These are phyloP conservation scores for Cryptoblepharus egeriae DNA, from an alignment of 2,797 vertebrate species.

Conservation along the genomic window DNA sequence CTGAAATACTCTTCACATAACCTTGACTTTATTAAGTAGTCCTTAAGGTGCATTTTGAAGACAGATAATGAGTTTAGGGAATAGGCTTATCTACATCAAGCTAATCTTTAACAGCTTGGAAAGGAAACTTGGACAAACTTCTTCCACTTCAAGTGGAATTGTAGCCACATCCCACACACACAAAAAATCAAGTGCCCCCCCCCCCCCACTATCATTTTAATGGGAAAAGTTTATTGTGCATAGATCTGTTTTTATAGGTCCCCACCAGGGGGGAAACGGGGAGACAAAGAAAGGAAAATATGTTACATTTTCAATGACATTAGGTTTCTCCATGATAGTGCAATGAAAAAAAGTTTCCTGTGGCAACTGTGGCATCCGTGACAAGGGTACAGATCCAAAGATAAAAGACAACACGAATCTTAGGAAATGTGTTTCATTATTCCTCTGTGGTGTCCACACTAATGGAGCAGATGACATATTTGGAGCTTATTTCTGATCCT, in stretches of 20 bases:
- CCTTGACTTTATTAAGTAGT: constrained; percentile 85
- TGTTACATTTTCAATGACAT: constrained; percentile 58
- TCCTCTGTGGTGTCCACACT: constrained; percentile 68
- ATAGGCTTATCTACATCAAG: constrained; percentile 82
- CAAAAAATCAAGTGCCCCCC: constrained; percentile 66
- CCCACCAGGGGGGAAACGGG: constrained; percentile 63
- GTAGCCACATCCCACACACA: constrained; percentile 56
- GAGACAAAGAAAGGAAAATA: constrained; percentile 62
- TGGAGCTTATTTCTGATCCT: constrained; percentile 50
- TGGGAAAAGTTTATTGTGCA: constrained; percentile 68
- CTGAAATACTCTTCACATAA: constrained; percentile 80
- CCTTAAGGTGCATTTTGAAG: constrained; percentile 84
- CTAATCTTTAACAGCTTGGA: constrained; percentile 84
- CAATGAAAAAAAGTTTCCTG: constrained; percentile 51
- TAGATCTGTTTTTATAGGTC: constrained; percentile 69
- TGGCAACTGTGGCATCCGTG: constrained; percentile 55
- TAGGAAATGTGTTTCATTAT: constrained; percentile 60
- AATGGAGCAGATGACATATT: constrained; percentile 54
- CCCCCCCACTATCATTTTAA: constrained; percentile 71
- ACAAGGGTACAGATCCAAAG: constrained; percentile 66
- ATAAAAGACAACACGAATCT: constrained; percentile 65
- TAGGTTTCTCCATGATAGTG: constrained; percentile 61
- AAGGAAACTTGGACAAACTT: constrained; percentile 74
- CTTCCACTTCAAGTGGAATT: constrained; percentile 76
- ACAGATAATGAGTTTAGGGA: constrained; percentile 84